Conservation (phyloP, 2,113 vertebrate genomes). For the Ochotona curzoniae region DNA sequence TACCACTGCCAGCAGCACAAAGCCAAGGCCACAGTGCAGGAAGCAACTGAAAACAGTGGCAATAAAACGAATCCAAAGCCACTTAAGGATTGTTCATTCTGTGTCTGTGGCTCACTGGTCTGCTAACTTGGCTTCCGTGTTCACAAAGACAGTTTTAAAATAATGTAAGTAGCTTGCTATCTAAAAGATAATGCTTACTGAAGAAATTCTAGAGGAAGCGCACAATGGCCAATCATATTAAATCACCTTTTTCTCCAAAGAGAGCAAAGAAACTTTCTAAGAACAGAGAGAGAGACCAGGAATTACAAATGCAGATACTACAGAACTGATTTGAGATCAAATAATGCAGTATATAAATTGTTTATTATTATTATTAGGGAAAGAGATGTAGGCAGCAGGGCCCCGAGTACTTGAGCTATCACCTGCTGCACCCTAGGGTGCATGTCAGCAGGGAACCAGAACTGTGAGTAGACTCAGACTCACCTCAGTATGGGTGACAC, state of each 20-base stretch:
- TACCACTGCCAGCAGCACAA: slow-evolving; percentile 16
- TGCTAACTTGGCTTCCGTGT: not conserved
- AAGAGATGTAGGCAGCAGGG: not conserved
- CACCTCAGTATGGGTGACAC: too few species aligned
- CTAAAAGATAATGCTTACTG: slow-evolving; percentile 49
- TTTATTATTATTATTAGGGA: not conserved
- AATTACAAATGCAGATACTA: slow-evolving; percentile 44
- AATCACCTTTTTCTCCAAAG: not conserved
- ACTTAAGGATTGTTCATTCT: not conserved
- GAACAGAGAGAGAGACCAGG: not conserved
- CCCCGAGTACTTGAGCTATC: too few species aligned
- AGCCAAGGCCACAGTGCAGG: not conserved
- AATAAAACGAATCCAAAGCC: slow-evolving; percentile 1
- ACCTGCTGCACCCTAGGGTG: too few species aligned
- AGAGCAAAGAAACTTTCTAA: not conserved
- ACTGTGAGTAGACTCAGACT: too few species aligned
- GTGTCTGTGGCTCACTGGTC: not conserved
- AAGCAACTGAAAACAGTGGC: not conserved
- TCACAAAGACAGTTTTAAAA: slow-evolving; percentile 16
- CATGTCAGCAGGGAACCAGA: too few species aligned
- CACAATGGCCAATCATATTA: not conserved
- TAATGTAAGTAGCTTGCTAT: not conserved
- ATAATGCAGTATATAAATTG: not conserved
- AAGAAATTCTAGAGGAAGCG: slow-evolving; percentile 28
- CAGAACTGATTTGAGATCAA: not conserved